Evolutionary conservation across 2,888 invertebrate species (phyloP).

Genomic region (Scaptomyza tumidula): DNA sequence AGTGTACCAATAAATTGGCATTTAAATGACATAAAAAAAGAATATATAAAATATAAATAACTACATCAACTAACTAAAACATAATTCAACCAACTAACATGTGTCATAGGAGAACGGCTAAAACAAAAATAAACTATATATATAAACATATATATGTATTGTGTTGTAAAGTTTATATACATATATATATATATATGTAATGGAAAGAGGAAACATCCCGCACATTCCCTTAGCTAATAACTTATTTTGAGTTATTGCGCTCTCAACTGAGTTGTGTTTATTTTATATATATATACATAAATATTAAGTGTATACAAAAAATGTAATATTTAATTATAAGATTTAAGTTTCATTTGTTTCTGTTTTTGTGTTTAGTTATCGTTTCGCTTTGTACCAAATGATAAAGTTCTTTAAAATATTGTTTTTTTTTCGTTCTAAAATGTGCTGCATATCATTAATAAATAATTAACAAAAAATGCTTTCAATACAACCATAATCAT

Average conservation of each 20-base stretch:
- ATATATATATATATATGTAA: too few relatives aligned
- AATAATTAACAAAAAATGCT: slow-evolving; percentile 49
- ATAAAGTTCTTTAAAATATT: slow-evolving; percentile 2
- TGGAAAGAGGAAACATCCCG: slow-evolving; percentile 12
- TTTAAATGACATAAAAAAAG: slow-evolving; percentile 68
- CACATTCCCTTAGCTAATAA: slow-evolving; percentile 40
- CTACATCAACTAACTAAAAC: slow-evolving; percentile 23
- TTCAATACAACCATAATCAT: slow-evolving; percentile 69
- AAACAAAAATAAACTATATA: slow-evolving; percentile 8
- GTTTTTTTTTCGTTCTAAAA: slow-evolving; percentile 9
- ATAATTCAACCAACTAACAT: slow-evolving; percentile 31
- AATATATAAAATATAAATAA: slow-evolving; percentile 8
- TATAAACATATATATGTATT: slow-evolving; percentile 7
- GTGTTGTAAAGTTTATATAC: slow-evolving; percentile 4
- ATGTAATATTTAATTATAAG: slow-evolving; percentile 1
- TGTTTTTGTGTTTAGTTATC: slow-evolving; percentile 1
- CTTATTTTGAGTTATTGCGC: slow-evolving; percentile 21
- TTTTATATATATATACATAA: slow-evolving; percentile 4
- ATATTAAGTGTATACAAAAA: background rate
- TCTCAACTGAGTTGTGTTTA: slow-evolving; percentile 35
- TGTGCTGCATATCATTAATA: slow-evolving; percentile 61
- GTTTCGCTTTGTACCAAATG: slow-evolving; percentile 40
- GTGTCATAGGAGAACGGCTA: slow-evolving; percentile 63
- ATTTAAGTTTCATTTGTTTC: slow-evolving; percentile 2
- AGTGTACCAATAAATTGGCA: slow-evolving; percentile 77